Base-by-base conservation (phyloP, 2,797 vertebrate genomes). In the Enteromius anoplus region DNA sequence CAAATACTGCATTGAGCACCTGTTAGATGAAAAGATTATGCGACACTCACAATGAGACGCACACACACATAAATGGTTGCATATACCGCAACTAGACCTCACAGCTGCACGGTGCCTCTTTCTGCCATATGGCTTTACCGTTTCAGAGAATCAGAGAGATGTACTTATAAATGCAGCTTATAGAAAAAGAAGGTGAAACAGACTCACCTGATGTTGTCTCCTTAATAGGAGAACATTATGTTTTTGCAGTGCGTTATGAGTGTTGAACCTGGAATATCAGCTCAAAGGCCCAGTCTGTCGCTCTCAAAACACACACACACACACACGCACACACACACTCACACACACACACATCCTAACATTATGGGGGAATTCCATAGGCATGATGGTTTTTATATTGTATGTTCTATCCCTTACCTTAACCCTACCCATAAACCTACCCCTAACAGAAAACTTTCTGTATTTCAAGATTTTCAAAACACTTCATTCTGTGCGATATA, bases 1-100 rank as follows among this genome's bases (percentile, higher is more conserved):
- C 49, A 81, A 84, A 85, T 75, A 76, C 87, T 66, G 72, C 64
- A 53, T 80, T 17, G 19, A 83, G 62, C 87, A 88, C 83, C 83
- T 86, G 88, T 83, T 77, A 82, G 72, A 78, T 81, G 75, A 78
- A 76, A 51, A 75, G 79, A 23, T 83, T 58, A 75, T 55, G 45
- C 21, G 21, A 40, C 75, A 23, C 55, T 71, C 47, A 47, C 21
- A 72, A 12, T 12, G 32, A 49, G 7, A 51, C 47, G 19, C 58
- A 51, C 80, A 26, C 78, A 11, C 26, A 29, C 37, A 40, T 32
- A 70, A 37, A 70, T 19, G 47, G 7, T 37, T 55, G 81, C 60
- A 68, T 58, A 26, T 42, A 85, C 84, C 73, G n/a, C 73, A 82
- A 76, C 49, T 45, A 76, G 47, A 55, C 70, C 76, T 14, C 58